phyloP scores from a whole-genome alignment of 2,113 vertebrate genomes.

The Polyodon spathula region DNA sequence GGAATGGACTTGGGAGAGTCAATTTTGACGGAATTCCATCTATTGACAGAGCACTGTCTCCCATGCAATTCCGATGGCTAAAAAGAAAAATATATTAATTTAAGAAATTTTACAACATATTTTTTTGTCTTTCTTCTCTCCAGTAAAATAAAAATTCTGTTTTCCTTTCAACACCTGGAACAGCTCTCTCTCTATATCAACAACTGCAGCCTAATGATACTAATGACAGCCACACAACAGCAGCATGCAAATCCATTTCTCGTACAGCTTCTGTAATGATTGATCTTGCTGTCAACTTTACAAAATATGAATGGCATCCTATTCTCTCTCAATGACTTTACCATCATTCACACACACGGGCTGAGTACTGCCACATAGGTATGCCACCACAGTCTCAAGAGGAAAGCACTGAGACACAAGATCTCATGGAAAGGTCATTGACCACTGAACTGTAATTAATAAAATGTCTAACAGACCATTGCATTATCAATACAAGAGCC shows the following conservation, averaged over 20 bases:
- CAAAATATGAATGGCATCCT: slow-evolving; percentile 47
- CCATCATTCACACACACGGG: slow-evolving; percentile 62
- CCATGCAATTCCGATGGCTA: no score
- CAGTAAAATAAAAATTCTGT: no score
- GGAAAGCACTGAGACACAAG: slow-evolving; percentile 45
- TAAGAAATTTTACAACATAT: no score
- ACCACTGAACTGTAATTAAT: slow-evolving; percentile 76
- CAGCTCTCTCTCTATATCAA: no score
- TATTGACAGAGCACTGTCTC: no score
- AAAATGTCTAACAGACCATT: slow-evolving; percentile 65
- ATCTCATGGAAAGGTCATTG: slow-evolving; percentile 60
- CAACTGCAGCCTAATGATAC: slow-evolving; percentile 22
- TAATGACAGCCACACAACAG: slow-evolving; percentile 38
- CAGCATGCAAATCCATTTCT: slow-evolving; percentile 39
- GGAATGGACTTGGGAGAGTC: no score
- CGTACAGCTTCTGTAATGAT: slow-evolving; percentile 56
- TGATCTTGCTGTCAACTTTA: slow-evolving; percentile 59
- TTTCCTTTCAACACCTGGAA: no score
- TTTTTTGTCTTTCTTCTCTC: no score
- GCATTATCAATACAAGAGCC: slow-evolving; percentile 54
- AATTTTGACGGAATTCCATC: no score
- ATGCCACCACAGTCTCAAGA: slow-evolving; percentile 51
- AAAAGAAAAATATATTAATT: no score
- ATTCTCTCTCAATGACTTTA: slow-evolving; percentile 50
- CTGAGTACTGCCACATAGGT: slow-evolving; percentile 34